A percentile compares a stretch with the other conserved stretches of the same genome.
These are phyloP conservation scores for Gambusia affinis DNA, from an alignment of 2,113 vertebrate genomes.

Conservation along the genomic window DNA sequence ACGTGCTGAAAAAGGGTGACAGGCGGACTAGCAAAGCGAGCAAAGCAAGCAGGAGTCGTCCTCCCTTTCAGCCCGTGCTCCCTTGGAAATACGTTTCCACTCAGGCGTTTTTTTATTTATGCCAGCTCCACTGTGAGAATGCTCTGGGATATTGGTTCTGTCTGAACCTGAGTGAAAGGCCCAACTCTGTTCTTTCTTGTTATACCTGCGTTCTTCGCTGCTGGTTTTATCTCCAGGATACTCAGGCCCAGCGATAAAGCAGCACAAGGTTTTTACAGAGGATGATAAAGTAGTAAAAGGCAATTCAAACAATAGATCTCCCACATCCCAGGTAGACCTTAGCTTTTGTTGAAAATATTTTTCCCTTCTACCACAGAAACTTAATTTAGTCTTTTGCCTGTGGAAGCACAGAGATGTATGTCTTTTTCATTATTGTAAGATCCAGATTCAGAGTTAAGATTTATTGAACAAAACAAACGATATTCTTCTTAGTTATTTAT, in stretches of 20 bases:
- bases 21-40: slow-evolving; percentile 21
- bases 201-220: slow-evolving; percentile 50
- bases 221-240: slow-evolving; percentile 51
- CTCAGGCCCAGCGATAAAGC: slow-evolving; percentile 44
- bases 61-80: background rate
- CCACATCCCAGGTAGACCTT: slow-evolving; percentile 40
- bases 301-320: slow-evolving; percentile 43
- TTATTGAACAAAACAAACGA: slow-evolving; percentile 5
- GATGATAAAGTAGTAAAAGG: slow-evolving; percentile 43
- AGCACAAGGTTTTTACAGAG: slow-evolving; percentile 11
- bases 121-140: slow-evolving; percentile 48
- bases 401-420: slow-evolving; percentile 15
- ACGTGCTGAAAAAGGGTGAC: slow-evolving; percentile 57
- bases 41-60: slow-evolving; percentile 21
- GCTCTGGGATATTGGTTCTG: slow-evolving; percentile 68
- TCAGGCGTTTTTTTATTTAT: slow-evolving; percentile 57
- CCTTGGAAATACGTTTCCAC: slow-evolving; percentile 47
- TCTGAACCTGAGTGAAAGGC: slow-evolving; percentile 60
- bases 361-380: slow-evolving; percentile 13
- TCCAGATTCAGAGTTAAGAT: slow-evolving; percentile 4
- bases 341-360: slow-evolving; percentile 37
- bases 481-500: background rate
- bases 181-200: slow-evolving; percentile 47
- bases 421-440: slow-evolving; percentile 36
- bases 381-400: slow-evolving; percentile 22